Base-by-base conservation (phyloP, 2,888 invertebrate genomes). In the Leucophenga montana region DNA sequence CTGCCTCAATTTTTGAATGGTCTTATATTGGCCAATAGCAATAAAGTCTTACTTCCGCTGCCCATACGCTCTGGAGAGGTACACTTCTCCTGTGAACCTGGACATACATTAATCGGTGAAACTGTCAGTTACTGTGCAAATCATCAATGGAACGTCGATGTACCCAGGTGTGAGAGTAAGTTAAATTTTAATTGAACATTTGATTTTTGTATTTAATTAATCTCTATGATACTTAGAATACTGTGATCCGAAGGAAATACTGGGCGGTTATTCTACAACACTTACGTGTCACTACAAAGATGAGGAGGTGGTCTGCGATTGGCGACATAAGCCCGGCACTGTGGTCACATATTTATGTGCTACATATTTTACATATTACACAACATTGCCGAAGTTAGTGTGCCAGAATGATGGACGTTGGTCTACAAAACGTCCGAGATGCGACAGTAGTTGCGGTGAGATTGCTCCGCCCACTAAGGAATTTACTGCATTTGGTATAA, bases 141-240 rank as follows among this genome's bases (percentile, higher is more conserved):
- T 16, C 33, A 66, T 5, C 56, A 74, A 46, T 82, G 81, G 81
- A 75, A 82, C 33, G 27, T 65, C 66, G 6, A 39, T 69, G n/a
- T 71, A 56, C 82, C 81, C 6, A 84, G 68, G 20, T 82, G 81
- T 67, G 78, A 77, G 68, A 82, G 81, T 80, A 67, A 80, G 80
- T 82, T 20, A 67, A 13, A 9, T 6, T 54, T 22, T 11, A 18
- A 11, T 18, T 39, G 8, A 39, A 39, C 9, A 27, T 27, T 27
- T 27, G 4, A 27, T 8, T 39, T 39, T 11, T 8, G 11, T 39
- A 39, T 39, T 8, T 39, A 11, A 39, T 39, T 8, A 16, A 18
- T 50, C 14, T 50, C 6, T 18, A 50, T 50, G 1, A 53, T 8
- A 14, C 27, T 0, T 31, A 81, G 81, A 78, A 64, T 82, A 77